Percentiles rank a stretch among this genome's conserved stretches.
Conservation (phyloP, 2,888 invertebrate species). For the Dicycla oo region DNA sequence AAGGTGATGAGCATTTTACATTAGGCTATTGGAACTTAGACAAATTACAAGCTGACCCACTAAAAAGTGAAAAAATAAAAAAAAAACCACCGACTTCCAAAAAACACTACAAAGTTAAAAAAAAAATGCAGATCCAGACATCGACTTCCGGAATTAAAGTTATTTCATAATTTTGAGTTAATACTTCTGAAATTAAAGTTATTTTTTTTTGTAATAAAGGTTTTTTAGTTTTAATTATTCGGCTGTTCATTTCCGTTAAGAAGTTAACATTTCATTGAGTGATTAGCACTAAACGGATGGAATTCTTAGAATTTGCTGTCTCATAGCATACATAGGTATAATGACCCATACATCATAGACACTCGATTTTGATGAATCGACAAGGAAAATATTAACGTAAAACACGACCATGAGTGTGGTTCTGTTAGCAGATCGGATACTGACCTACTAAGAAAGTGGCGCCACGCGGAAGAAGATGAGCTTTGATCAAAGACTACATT, state of each 20-base stretch:
- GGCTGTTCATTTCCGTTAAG: slow-evolving; percentile 22
- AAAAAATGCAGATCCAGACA: too few relatives aligned
- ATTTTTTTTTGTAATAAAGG: slow-evolving; percentile 2
- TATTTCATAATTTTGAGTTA: too few relatives aligned
- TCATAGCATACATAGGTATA: slow-evolving; percentile 18
- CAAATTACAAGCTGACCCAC: too few relatives aligned
- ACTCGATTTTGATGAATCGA: slow-evolving; percentile 46
- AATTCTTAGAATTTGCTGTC: slow-evolving; percentile 46
- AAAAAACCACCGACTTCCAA: too few relatives aligned
- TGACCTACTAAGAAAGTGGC: slow-evolving; percentile 55
- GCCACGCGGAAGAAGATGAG: slow-evolving; percentile 41
- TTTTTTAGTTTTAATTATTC: too few relatives aligned
- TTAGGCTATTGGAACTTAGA: too few relatives aligned
- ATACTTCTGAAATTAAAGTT: too few relatives aligned
- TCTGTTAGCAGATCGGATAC: slow-evolving; percentile 27
- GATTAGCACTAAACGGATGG: background rate
- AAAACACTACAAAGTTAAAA: too few relatives aligned
- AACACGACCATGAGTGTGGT: slow-evolving; percentile 25
- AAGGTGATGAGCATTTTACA: too few relatives aligned
- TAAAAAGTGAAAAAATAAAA: too few relatives aligned
- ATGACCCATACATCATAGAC: slow-evolving; percentile 28
- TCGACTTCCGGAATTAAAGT: too few relatives aligned
- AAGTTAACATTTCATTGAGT: background rate
- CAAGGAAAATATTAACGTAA: slow-evolving; percentile 47
- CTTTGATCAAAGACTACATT: slow-evolving; percentile 38